phyloP scores from a whole-genome alignment of 2,888 invertebrate genomes.

The Aricia artaxerxes region DNA sequence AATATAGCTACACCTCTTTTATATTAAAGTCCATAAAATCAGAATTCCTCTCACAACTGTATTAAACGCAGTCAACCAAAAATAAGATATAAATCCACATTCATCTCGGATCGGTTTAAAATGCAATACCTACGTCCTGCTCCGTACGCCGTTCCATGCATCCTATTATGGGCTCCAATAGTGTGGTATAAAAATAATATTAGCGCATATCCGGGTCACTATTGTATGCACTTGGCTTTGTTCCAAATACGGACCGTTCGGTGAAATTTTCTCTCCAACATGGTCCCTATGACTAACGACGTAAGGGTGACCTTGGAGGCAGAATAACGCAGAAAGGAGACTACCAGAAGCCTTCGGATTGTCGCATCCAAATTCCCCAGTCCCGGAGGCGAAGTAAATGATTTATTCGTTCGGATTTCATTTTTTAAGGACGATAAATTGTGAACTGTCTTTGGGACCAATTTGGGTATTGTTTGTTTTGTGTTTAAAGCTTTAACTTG shows the following conservation, averaged over 20 bases:
- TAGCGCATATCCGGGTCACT: constrained; percentile 32
- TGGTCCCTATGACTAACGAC: neutral
- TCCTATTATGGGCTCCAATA: constrained; percentile 28
- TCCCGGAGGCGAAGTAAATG: constrained; percentile 41
- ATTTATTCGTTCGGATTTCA: constrained; percentile 39
- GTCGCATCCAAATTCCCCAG: constrained; percentile 33
- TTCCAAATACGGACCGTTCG: constrained; percentile 34
- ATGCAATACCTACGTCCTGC: constrained; percentile 1
- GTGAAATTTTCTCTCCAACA: neutral
- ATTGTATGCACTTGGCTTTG: constrained; percentile 38
- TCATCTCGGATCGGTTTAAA: constrained; percentile 5
- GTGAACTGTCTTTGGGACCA: constrained; percentile 8
- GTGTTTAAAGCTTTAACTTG: neutral
- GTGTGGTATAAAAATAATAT: constrained; percentile 33
- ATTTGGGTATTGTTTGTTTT: constrained; percentile 23
- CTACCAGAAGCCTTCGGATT: constrained; percentile 35
- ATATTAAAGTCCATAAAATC: neutral
- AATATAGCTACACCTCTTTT: neutral
- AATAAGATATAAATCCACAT: constrained; percentile 21
- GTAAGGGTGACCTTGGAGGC: constrained; percentile 21
- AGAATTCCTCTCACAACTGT: neutral
- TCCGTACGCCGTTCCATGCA: neutral
- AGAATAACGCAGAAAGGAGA: constrained; percentile 32
- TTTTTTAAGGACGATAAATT: constrained; percentile 30
- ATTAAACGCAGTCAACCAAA: constrained; percentile 19